These are phyloP conservation scores for Pseudachorutes palmiensis DNA, from an alignment of 1,140 invertebrate species.

Conservation along the genomic window DNA sequence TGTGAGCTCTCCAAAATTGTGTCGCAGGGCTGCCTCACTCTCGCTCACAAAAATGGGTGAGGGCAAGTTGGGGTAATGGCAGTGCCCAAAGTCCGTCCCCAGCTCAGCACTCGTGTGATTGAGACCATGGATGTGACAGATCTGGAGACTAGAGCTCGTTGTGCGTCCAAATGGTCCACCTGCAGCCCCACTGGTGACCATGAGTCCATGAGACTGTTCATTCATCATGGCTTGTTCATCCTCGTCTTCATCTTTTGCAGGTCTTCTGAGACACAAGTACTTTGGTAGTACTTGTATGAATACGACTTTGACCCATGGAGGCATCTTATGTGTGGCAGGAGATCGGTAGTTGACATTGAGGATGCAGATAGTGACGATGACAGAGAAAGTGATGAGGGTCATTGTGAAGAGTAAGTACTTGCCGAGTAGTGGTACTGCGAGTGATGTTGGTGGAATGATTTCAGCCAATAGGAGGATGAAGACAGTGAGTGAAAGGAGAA, in stretches of 20 bases:
- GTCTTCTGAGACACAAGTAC: slow-evolving; percentile 73
- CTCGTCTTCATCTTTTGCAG: slow-evolving; percentile 43
- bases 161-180: slow-evolving; percentile 44
- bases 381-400: slow-evolving; percentile 95
- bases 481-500: slow-evolving; percentile 94
- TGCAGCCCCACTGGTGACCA: slow-evolving; percentile 15
- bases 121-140: slow-evolving; percentile 38
- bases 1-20: slow-evolving; percentile 28
- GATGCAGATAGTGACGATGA: slow-evolving; percentile 95
- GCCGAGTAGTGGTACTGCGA: slow-evolving; percentile 92
- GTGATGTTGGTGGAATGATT: slow-evolving; percentile 98
- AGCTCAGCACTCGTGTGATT: slow-evolving; percentile 51
- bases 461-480: slow-evolving; percentile 96
- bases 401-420: slow-evolving; percentile 99
- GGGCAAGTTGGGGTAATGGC: slow-evolving; percentile 41
- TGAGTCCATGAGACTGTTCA: slow-evolving; percentile 10
- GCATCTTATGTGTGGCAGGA: slow-evolving; percentile 88
- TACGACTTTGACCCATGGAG: slow-evolving; percentile 76
- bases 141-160: slow-evolving; percentile 45
- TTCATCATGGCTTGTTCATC: slow-evolving; percentile 28
- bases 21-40: slow-evolving; percentile 33
- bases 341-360: slow-evolving; percentile 96
- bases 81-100: slow-evolving; percentile 39
- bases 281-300: slow-evolving; percentile 84
- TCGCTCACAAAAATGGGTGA: slow-evolving; percentile 38